Percentiles rank a stretch among this genome's conserved stretches.
These are phyloP conservation scores for Dendropsophus ebraccatus DNA, from an alignment of 2,113 vertebrate genomes.

Conservation along the genomic window DNA sequence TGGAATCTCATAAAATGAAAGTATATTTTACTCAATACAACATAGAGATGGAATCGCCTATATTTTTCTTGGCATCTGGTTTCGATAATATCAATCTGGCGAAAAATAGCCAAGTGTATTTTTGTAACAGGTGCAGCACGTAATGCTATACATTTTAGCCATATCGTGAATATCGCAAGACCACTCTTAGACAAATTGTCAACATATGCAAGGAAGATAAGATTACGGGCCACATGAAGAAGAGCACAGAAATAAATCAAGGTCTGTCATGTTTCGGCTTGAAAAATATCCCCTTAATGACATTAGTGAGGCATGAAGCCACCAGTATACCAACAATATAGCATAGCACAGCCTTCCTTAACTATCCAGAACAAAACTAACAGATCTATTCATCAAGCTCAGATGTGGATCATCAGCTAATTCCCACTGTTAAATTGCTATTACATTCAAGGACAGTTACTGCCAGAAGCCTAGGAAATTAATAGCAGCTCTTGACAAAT, in stretches of 20 bases:
- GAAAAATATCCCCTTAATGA: constrained; percentile 31
- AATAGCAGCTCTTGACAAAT: constrained; percentile 14
- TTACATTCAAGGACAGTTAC: constrained; percentile 29
- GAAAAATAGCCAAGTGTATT: not conserved
- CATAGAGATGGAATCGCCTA: not conserved
- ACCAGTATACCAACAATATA: constrained; percentile 23
- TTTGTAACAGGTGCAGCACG: not conserved
- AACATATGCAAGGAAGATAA: constrained; percentile 39
- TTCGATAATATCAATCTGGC: constrained; percentile 25
- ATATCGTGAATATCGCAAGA: not conserved
- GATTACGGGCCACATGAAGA: constrained; percentile 3
- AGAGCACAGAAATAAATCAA: constrained; percentile 32
- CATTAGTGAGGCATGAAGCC: constrained; percentile 19
- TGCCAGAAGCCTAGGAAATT: constrained; percentile 4
- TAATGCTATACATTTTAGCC: not conserved
- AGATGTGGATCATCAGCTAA: constrained; percentile 3
- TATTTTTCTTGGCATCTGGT: not conserved
- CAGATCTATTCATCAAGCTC: constrained; percentile 43
- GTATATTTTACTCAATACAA: not conserved
- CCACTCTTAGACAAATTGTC: not conserved
- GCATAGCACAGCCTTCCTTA: constrained; percentile 11
- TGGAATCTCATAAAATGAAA: not conserved
- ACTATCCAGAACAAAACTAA: constrained; percentile 28
- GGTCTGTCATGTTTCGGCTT: constrained; percentile 22
- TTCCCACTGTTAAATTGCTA: constrained; percentile 26